phyloP scores from a whole-genome alignment of 2,797 vertebrate species.

The Falco rusticolus region DNA sequence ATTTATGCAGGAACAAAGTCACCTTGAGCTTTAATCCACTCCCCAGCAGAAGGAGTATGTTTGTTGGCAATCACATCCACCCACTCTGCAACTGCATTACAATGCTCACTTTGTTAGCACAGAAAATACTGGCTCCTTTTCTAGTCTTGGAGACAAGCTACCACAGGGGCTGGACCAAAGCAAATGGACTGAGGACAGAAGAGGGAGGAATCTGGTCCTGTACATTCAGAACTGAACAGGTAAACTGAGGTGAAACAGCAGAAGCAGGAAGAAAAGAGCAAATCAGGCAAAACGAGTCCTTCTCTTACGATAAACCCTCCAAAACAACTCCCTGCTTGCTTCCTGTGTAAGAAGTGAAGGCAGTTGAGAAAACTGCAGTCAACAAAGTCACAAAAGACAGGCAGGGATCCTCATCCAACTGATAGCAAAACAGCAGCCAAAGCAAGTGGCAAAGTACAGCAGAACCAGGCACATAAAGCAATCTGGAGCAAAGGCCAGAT shows the following conservation, averaged over 20 bases:
- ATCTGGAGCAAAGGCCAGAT: background rate
- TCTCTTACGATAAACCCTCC: background rate
- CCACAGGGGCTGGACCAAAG: background rate
- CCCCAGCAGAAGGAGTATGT: conserved; percentile 46
- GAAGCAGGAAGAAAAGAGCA: background rate
- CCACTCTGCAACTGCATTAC: conserved; percentile 12
- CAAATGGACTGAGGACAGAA: background rate
- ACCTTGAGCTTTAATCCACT: conserved; percentile 64
- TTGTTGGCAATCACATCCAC: conserved; percentile 52
- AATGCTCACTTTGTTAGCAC: conserved; percentile 57
- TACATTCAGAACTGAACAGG: background rate
- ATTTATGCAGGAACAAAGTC: conserved; percentile 58
- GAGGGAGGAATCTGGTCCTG: background rate
- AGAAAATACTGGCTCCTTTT: background rate
- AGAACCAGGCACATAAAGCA: background rate
- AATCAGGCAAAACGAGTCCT: background rate
- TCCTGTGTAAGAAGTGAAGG: background rate
- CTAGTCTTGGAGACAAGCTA: background rate
- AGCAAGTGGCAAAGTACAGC: background rate
- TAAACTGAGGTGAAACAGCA: background rate
- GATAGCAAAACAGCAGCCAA: background rate
- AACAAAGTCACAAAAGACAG: background rate
- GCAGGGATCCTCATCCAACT: background rate
- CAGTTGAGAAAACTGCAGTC: background rate
- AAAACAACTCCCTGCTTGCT: background rate